Evolutionary conservation across 2,113 vertebrate species (phyloP).

Genomic region (Embiotoca jacksoni): DNA sequence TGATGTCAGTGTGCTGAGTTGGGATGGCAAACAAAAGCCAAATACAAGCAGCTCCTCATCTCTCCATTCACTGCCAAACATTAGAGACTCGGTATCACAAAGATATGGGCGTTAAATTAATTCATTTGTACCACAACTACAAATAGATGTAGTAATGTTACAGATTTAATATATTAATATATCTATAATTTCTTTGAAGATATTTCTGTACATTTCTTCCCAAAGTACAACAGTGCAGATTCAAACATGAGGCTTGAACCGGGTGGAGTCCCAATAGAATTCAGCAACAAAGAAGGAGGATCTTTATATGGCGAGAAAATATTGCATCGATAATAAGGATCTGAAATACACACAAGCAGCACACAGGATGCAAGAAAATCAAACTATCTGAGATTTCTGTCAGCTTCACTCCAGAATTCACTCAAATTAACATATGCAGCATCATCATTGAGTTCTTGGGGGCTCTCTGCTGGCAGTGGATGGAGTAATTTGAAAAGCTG

Average conservation of each 20-base stretch:
- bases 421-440: background rate
- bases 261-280: constrained; percentile 34
- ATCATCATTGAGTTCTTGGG: background rate
- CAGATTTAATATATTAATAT: constrained; percentile 15
- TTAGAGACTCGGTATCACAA: background rate
- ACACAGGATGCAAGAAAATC: constrained; percentile 17
- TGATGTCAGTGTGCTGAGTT: constrained; percentile 22
- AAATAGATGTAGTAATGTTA: background rate
- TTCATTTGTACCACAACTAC: background rate
- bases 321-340: constrained; percentile 23
- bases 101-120: background rate
- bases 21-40: constrained; percentile 47
- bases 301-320: constrained; percentile 46
- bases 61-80: constrained; percentile 79
- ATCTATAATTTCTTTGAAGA: constrained; percentile 4
- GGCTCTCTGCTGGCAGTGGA: constrained; percentile 69
- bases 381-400: background rate
- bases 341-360: constrained; percentile 49
- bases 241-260: constrained; percentile 27
- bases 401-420: too few relatives aligned
- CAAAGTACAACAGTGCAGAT: constrained; percentile 40
- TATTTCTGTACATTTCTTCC: constrained; percentile 44
- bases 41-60: constrained; percentile 65
- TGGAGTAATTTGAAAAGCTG: constrained; percentile 62
- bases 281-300: constrained; percentile 37